A percentile compares a stretch with the other conserved stretches of the same genome.
Conservation (phyloP, 2,888 invertebrate genomes). For the Eledona agricola region DNA sequence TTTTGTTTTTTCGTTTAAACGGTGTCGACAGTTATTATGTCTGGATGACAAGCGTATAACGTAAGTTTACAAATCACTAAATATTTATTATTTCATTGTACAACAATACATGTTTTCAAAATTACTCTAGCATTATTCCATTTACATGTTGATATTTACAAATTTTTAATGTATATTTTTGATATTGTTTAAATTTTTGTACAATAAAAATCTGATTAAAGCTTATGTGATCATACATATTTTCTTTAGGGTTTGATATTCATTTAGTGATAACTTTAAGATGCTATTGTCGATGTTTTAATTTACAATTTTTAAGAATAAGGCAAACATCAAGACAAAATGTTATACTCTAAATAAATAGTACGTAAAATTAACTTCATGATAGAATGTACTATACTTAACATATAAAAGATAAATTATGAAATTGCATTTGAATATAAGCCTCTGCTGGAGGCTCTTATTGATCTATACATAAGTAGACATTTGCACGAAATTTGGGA, state of each 20-base stretch:
- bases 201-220: constrained; percentile 60
- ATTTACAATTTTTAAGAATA: constrained; percentile 36
- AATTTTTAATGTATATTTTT: constrained; percentile 47
- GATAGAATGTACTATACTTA: constrained; percentile 29
- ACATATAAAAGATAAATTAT: constrained; percentile 35
- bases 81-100: constrained; percentile 60
- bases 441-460: constrained; percentile 32
- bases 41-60: too few species aligned
- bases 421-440: constrained; percentile 24
- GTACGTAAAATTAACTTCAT: constrained; percentile 32
- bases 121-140: constrained; percentile 46
- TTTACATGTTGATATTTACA: constrained; percentile 56
- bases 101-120: constrained; percentile 59
- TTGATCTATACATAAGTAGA: constrained; percentile 26
- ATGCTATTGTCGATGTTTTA: constrained; percentile 50
- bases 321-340: constrained; percentile 39
- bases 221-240: constrained; percentile 49
- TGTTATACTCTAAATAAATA: constrained; percentile 35
- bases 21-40: too few species aligned
- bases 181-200: constrained; percentile 55
- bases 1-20: too few species aligned
- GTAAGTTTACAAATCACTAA: constrained; percentile 62
- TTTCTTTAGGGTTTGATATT: constrained; percentile 33
- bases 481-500: constrained; percentile 36
- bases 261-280: constrained; percentile 40